Base-by-base conservation (phyloP, 2,888 invertebrate species). In the Drosophila mimica region DNA sequence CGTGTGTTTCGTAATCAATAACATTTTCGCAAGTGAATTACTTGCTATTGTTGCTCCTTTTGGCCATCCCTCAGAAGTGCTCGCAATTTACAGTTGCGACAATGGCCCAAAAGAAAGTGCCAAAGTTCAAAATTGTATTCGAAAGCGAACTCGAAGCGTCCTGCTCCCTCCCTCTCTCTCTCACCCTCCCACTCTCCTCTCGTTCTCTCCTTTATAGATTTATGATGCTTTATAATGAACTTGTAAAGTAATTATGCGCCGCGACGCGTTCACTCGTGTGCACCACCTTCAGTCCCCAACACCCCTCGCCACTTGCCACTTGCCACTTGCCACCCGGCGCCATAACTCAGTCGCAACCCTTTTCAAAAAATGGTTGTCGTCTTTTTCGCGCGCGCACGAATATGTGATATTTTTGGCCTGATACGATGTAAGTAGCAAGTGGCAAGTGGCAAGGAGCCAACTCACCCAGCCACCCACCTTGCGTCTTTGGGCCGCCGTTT, bases 201-300 rank as follows among this genome's bases (percentile, higher is more conserved):
- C 15, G 25, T 46, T 46, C 2, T 15, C 46, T 46, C 52, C 68
- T 81, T 88, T 85, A 90, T 91, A 91, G 92, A 92, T 92, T 92
- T 92, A 92, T 92, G 91, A 91, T 87, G 91, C 80, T 92, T 91
- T 92, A 92, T 93, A 93, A 93, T 93, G 92, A 93, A 92, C 93
- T 92, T 93, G 92, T 92, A 92, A 92, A 93, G 93, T 92, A 93
- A 93, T 93, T 93, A 92, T 93, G 92, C 92, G 83, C 69, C 51
- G 78, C 78, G 79, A 76, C 80, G 80, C 76, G 76, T 46, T 67
- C 66, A 52, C 63, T 81, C 79, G 74, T 74, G 76, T 77, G 74
- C 72, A 73, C 77, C 76, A 81, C 84, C 76, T 67, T 66, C 64
- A 59, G 63, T 46, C 25, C 46, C 25, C 46, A 25, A 25, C 46